Conservation (phyloP, 1,140 invertebrate species). For the Samia ricini region DNA sequence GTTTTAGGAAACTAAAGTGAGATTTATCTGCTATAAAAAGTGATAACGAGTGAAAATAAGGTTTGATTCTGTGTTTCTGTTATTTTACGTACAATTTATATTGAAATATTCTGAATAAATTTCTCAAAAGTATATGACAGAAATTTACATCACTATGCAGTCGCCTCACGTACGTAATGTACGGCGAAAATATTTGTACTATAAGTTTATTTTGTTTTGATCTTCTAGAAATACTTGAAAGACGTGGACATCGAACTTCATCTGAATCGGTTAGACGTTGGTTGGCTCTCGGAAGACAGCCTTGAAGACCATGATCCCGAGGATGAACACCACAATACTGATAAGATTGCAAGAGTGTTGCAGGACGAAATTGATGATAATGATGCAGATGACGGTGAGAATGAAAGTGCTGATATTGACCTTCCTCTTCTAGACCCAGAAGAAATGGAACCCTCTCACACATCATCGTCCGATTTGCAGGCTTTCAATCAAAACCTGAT, state of each 20-base stretch:
- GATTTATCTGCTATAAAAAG: slow-evolving; percentile 33
- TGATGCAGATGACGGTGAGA: slow-evolving; percentile 32
- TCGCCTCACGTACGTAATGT: slow-evolving; percentile 36
- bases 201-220: slow-evolving; percentile 39
- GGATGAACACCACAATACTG: slow-evolving; percentile 38
- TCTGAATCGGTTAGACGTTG: slow-evolving; percentile 37
- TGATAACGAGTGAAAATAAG: slow-evolving; percentile 38
- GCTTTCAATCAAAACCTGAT: slow-evolving; percentile 11
- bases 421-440: slow-evolving; percentile 41
- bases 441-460: slow-evolving; percentile 36
- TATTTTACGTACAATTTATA: slow-evolving; percentile 40
- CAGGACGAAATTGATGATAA: slow-evolving; percentile 30
- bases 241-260: slow-evolving; percentile 42
- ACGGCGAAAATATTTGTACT: slow-evolving; percentile 33
- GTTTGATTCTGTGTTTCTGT: slow-evolving; percentile 38
- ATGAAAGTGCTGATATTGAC: slow-evolving; percentile 43
- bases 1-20: slow-evolving; percentile 35
- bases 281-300: slow-evolving; percentile 43
- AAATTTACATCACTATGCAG: slow-evolving; percentile 44
- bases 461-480: slow-evolving; percentile 30
- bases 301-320: slow-evolving; percentile 42
- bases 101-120: slow-evolving; percentile 39
- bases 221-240: slow-evolving; percentile 40
- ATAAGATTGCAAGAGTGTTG: slow-evolving; percentile 40
- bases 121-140: slow-evolving; percentile 41